A percentile compares a stretch with the other conserved stretches of the same genome.
Evolutionary conservation across 2,888 invertebrate species (phyloP).

Genomic region (Pseudeuparius sepicola): DNA sequence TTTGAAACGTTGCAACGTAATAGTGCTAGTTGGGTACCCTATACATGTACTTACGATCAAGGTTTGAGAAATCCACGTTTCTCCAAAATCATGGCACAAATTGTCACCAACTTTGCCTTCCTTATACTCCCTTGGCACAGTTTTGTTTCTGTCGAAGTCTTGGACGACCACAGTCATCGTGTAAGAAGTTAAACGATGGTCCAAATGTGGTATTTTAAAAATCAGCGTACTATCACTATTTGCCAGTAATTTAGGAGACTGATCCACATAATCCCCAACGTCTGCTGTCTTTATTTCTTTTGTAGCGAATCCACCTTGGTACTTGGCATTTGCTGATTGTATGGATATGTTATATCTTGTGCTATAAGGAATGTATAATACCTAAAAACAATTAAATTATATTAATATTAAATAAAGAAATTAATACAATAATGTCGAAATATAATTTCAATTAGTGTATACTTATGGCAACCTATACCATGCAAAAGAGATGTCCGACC

Average conservation of each 20-base stretch:
- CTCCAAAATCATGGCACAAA: constrained; percentile 32
- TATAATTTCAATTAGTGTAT: too few species aligned
- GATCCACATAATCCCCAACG: constrained; percentile 31
- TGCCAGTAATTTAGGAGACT: constrained; percentile 29
- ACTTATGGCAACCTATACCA: too few species aligned
- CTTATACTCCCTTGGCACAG: constrained; percentile 21
- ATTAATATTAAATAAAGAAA: too few species aligned
- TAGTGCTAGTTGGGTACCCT: too few species aligned
- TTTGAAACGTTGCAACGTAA: too few species aligned
- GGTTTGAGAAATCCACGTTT: constrained; percentile 32
- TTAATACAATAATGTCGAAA: too few species aligned
- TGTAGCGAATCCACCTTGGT: constrained; percentile 26
- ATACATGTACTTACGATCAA: constrained; percentile 26
- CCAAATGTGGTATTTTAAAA: constrained; percentile 30
- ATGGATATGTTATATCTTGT: constrained; percentile 30
- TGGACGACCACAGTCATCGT: constrained; percentile 32
- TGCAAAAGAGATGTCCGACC: too few species aligned
- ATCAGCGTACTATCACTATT: constrained; percentile 26
- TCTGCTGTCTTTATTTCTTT: constrained; percentile 28
- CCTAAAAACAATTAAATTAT: constrained; percentile 24
- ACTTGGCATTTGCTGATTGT: constrained; percentile 29
- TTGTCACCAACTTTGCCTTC: constrained; percentile 27
- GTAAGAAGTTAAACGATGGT: constrained; percentile 28
- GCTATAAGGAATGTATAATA: constrained; percentile 33
- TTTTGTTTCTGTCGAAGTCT: constrained; percentile 27